phyloP scores from a whole-genome alignment of 2,113 vertebrate species.

The Cyanistes caeruleus region DNA sequence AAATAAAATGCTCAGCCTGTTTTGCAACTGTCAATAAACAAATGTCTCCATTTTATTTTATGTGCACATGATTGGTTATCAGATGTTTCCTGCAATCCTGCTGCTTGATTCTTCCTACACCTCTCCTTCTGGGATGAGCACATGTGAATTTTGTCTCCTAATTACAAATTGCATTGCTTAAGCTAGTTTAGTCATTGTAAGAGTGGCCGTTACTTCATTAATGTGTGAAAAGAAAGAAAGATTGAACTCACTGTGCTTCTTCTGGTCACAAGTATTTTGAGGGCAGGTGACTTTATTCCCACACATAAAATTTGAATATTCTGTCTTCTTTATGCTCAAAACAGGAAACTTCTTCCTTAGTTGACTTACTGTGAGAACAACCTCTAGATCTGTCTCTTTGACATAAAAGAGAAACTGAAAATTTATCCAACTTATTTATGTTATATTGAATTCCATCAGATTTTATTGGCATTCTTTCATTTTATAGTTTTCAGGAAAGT shows the following conservation, averaged over 20 bases:
- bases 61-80: not conserved
- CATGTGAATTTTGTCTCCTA: not conserved
- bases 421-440: not conserved
- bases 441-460: not conserved
- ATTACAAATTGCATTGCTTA: not conserved
- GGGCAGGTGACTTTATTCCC: not conserved
- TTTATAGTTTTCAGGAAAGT: not conserved
- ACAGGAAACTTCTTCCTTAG: not conserved
- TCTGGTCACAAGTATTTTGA: not conserved
- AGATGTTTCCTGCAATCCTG: not conserved
- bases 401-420: not conserved
- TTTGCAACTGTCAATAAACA: slow-evolving; percentile 26
- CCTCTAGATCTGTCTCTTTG: not conserved
- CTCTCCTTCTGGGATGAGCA: not conserved
- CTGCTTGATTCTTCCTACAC: not conserved
- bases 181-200: not conserved
- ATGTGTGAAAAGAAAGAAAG: not conserved
- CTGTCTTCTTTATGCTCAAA: not conserved
- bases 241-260: not conserved
- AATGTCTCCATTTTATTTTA: not conserved
- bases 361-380: not conserved
- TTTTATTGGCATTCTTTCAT: not conserved
- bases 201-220: not conserved
- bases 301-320: not conserved
- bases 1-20: not conserved